Evolutionary conservation across 2,113 vertebrate species (phyloP), one percentile per base, ranked within the genome.

Genomic region (Solenodon paradoxus): DNA sequence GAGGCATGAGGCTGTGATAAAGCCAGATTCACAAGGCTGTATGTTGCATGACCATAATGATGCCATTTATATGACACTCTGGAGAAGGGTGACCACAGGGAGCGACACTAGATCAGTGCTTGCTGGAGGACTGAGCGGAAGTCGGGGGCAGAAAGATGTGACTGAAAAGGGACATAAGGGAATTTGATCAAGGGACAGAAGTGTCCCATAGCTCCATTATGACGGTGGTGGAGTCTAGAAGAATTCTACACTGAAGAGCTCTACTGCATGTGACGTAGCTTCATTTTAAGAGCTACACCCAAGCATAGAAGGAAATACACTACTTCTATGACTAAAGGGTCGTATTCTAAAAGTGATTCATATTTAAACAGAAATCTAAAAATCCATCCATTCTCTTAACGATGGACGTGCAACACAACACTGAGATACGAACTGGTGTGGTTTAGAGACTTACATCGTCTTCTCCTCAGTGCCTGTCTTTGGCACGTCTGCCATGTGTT

Each of bases 321-420:
- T 55, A 94, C 26, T 38, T 89, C 57, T 49, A 83, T 17, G 59
- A 75, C n/a, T 49, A 47, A 4, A n/a, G 3, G 11, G 24, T 68
- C 68, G 57, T 30, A 77, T 66, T 89, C 69, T 94, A 74, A 61
- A 63, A 94, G 32, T n/a, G 49, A 66, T 42, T 53, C 28, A 42
- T 72, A 26, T n/a, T 71, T 81, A 74, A 88, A 32, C 64, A 75
- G 83, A 61, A 59, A 78, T 47, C 72, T 61, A 66, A 45, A 64
- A 88, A n/a, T 16, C 64, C 55, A 71, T 24, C 45, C 30, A 57
- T 45, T 75, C 22, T 13, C 49, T 57, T n/a, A 35, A 24, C 47
- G 57, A 35, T 7, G 38, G 45, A 64, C 55, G 22, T 38, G 17
- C 38, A 68, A 55, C n/a, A 63, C 38, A 81, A 74, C 30, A 93